Base-by-base conservation (phyloP, 2,113 vertebrate genomes). In the Otis tarda region DNA sequence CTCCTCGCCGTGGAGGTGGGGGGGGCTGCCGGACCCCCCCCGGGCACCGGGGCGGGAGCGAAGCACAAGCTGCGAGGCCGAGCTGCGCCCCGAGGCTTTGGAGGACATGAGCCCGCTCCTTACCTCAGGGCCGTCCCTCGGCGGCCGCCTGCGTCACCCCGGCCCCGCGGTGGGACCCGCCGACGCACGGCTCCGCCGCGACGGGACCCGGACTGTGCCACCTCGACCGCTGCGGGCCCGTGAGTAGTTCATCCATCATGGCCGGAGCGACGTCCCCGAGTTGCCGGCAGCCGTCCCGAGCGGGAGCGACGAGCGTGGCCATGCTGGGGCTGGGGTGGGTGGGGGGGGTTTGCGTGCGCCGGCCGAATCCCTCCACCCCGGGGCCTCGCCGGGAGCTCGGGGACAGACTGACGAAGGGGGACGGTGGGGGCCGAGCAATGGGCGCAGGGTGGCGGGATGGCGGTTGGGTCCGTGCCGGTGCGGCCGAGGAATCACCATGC, bases 91-190 rank as follows among this genome's bases (percentile, higher is more conserved):
- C 43, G 92, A 89, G 95, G 94, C 82, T 75, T 78, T 47, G 94
- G 93, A 95, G 96, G 96, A 95, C 96, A 80, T 76, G 91, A 96
- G 96, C 96, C 96, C 39, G 91, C 94, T 95, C 94, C 91, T 80
- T 83, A 92, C 94, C 96, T 95, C 91, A 76, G 91, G 91, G 86
- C 88, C 22, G 57, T 37, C 71, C 83, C 70, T 45, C 12, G 61
- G 63, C 56, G 31, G 91, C 61, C 7, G 12, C 59, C 47, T 25
- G 6, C 6, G 5, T n/a, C 55, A 9, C 65, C 68, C 79, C 14
- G 12, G 81, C 31, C 47, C 57, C 27, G 2, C 11, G 18, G n/a
- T 2, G 45, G 92, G 84, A 70, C 30, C 89, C n/a, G 12, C 39
- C 7, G 43, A 79, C 8, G 7, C 49, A 85, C 63, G 47, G 85